These are phyloP conservation scores for Melinaea marsaeus DNA, from an alignment of 2,888 invertebrate genomes.

Conservation along the genomic window DNA sequence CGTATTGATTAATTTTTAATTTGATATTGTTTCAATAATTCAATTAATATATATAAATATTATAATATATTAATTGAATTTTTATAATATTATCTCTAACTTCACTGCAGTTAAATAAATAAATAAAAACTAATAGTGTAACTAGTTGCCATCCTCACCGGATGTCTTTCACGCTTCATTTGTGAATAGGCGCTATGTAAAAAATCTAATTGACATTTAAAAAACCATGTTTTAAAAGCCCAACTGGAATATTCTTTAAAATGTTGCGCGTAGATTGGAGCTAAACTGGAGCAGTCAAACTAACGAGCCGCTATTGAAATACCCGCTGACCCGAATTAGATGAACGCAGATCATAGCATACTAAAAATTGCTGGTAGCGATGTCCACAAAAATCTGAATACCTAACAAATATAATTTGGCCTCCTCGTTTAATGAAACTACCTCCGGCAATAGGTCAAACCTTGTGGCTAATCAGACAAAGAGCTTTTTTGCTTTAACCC, in stretches of 20 bases:
- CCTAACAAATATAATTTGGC: not conserved
- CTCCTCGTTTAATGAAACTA: not conserved
- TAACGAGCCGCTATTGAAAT: conserved; percentile 32
- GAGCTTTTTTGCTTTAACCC: not conserved
- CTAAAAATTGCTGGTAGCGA: not conserved
- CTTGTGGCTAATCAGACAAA: not conserved
- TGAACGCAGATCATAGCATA: conserved; percentile 15
- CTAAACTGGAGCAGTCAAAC: conserved; percentile 23
- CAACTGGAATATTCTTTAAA: conserved; percentile 11
- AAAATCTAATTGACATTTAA: conserved; percentile 6
- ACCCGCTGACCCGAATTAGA: conserved; percentile 27
- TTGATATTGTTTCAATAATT: no score
- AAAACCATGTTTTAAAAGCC: conserved; percentile 4
- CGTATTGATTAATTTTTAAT: no score
- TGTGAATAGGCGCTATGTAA: conserved; percentile 1
- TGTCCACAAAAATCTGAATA: not conserved
- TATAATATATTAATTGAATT: no score
- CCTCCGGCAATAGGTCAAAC: not conserved
- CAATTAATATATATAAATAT: no score
- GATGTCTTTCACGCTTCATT: not conserved
- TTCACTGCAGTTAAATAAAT: no score
- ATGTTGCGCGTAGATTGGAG: conserved; percentile 13
- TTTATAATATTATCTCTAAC: no score
- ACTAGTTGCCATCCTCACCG: not conserved
- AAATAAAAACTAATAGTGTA: no score